Evolutionary conservation across 2,888 invertebrate genomes (phyloP).

Genomic region (Toxonevra muliebris): DNA sequence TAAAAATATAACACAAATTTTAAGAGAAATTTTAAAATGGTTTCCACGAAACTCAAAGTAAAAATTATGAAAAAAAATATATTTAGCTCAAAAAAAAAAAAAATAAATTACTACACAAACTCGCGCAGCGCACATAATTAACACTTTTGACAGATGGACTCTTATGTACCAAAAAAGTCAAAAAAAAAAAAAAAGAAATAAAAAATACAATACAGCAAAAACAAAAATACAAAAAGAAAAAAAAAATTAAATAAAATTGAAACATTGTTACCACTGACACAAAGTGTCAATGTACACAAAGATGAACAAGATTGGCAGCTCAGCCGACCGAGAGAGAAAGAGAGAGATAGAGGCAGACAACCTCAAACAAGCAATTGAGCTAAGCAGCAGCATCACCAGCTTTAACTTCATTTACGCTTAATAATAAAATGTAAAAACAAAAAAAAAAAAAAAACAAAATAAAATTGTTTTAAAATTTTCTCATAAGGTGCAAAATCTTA

Average conservation of each 20-base stretch:
- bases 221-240: neutral
- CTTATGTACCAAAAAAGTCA: slow-evolving; percentile 17
- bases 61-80: too few relatives aligned
- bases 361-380: neutral
- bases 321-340: slow-evolving; percentile 3
- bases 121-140: slow-evolving; percentile 26
- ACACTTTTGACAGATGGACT: slow-evolving; percentile 40
- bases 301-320: slow-evolving; percentile 28
- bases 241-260: slow-evolving; percentile 3
- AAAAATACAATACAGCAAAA: slow-evolving; percentile 16
- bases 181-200: slow-evolving; percentile 9
- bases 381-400: neutral
- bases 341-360: neutral
- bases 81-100: neutral
- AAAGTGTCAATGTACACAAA: slow-evolving; percentile 37
- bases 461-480: slow-evolving; percentile 19
- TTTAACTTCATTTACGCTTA: slow-evolving; percentile 24
- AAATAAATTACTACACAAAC: slow-evolving; percentile 12
- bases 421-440: slow-evolving; percentile 17
- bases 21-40: neutral
- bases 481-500: slow-evolving; percentile 16
- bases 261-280: slow-evolving; percentile 8
- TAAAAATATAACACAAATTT: slow-evolving; percentile 1
- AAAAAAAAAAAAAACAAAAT: neutral
- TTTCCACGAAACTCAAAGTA: neutral